phyloP scores from a whole-genome alignment of 2,113 vertebrate species.

The Pseudorectes ferrugineus region DNA sequence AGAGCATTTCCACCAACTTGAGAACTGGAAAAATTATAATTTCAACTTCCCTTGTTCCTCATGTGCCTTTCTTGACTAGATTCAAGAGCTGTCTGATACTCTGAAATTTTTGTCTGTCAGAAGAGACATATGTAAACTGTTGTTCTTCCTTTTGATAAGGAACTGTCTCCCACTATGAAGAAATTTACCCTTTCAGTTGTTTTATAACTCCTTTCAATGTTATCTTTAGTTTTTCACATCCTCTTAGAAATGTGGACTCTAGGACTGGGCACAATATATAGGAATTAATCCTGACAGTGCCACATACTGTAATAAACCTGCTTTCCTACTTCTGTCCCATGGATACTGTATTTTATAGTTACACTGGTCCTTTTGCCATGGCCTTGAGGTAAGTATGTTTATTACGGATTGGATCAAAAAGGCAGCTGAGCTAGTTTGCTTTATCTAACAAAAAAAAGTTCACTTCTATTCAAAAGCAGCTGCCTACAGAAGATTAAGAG shows the following conservation, averaged over 20 bases:
- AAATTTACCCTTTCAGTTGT: not conserved
- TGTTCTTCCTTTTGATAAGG: not conserved
- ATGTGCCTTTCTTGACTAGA: not conserved
- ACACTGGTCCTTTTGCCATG: not conserved
- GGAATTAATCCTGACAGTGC: not conserved
- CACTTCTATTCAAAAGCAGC: not conserved
- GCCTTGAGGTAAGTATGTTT: not conserved
- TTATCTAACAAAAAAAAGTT: not conserved
- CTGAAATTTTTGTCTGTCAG: not conserved
- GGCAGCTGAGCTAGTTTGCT: not conserved
- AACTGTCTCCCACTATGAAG: not conserved
- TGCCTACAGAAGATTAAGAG: not conserved
- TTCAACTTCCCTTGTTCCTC: not conserved
- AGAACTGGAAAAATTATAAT: not conserved
- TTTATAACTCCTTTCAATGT: not conserved
- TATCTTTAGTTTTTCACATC: not conserved
- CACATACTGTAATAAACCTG: not conserved
- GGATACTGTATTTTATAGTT: not conserved
- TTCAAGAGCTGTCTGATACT: not conserved
- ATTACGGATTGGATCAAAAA: not conserved
- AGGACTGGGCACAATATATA: fast-evolving
- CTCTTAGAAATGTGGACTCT: not conserved
- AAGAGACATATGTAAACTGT: not conserved
- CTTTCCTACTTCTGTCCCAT: not conserved
- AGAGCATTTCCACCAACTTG: not conserved